Base-by-base conservation (phyloP, 92 coral and sea anemone species). In the Plumapathes pennacea region DNA sequence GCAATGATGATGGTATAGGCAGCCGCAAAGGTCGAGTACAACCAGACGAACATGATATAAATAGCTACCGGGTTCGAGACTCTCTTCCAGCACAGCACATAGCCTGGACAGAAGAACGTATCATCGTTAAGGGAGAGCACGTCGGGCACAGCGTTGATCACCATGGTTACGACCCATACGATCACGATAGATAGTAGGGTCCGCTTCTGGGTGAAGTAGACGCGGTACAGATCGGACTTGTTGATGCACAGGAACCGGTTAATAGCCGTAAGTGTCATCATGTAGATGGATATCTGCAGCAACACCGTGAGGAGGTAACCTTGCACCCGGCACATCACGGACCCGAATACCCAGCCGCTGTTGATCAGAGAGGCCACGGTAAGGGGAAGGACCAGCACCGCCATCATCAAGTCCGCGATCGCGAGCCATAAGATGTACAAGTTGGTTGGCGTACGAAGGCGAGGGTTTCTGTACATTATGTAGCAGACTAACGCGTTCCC, bases 81-180 rank as follows among this genome's bases (percentile, higher is more conserved):
- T 21, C 73, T 32, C 64, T 62, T 66, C 73, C 73, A 66, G 42
- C 73, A 66, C 11, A 66, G 18, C 18, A 51, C 44, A 63, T 66
- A 66, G 19, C 63, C 73, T 3, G 73, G 73, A 48, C 73, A 66
- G 62, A 66, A 66, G 63, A 66, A 66, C 27, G 43, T 38, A 45
- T 66, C 63, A 32, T 66, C 73, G n/a, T n/a, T n/a, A 25, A 66
- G 42, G 43, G 73, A 66, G 32, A 52, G 73, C 15, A 42, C 32
- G 27, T 54, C 43, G 53, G 73, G 73, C 5, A 66, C 41, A 19
- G 41, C 53, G 21, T 66, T 66, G 63, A 54, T n/a, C 1, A 66
- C 11, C 40, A 66, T 41, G 33, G 63, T 54, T 8, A 66, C 62
- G 10, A 41, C 15, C 51, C 51, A 53, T 2, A 54, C 48, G 31